Evolutionary conservation across 2,797 vertebrate species (phyloP), one percentile per base, ranked within the genome.

Genomic region (Fistularia commersonii): DNA sequence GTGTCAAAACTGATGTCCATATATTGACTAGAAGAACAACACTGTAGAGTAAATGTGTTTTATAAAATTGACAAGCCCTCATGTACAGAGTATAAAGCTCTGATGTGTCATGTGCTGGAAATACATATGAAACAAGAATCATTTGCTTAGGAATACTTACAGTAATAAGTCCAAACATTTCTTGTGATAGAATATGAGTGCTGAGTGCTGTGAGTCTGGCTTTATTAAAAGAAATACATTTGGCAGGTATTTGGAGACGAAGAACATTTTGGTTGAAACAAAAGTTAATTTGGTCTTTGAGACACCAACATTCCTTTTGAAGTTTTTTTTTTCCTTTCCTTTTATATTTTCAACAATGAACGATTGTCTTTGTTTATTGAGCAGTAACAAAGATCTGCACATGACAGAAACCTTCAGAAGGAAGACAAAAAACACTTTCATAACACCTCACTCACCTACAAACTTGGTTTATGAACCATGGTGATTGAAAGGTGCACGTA

Each of bases 341-440:
- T 23, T 23, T 23, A 23, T 23, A 23, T 23, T 23, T 23, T 23
- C 4, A 23, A 23, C 23, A 11, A 8, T 51, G 45, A 68, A 69
- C 72, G 84, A 89, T 90, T 87, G 88, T 86, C 84, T 76, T 73
- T 55, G 54, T 70, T 53, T 32, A 69, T 47, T 45, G 56, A 81
- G 64, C 62, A 63, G 67, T 68, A 60, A 71, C 53, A 79, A 63
- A 72, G 79, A 68, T 62, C 61, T 64, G 59, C 59, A 58, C 66
- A 77, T 51, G 58, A 55, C 55, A 51, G 66, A 32, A 36, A 35
- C 59, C 43, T 64, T 50, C 47, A 64, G 32, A 56, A 62, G 34
- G 42, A 70, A 79, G 69, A 69, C 54, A 60, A 55, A 52, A 70
- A 54, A 65, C 42, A 45, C 48, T 66, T 59, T 51, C 56, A 54